phyloP scores from a whole-genome alignment of 2,888 invertebrate species.

The Cabera pusaria region DNA sequence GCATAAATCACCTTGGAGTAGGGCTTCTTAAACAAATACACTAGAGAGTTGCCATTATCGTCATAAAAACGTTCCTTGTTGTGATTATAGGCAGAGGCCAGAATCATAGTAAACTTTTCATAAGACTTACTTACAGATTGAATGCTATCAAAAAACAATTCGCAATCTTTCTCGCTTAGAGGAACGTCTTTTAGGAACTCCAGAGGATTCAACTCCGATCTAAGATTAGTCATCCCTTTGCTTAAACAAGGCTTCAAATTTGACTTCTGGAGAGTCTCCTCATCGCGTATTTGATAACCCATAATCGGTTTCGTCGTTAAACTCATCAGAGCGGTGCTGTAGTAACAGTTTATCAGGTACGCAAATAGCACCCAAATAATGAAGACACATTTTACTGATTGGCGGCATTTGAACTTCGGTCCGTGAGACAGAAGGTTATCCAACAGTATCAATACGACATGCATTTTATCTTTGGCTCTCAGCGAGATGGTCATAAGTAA shows the following conservation, averaged over 20 bases:
- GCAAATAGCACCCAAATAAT: constrained; percentile 54
- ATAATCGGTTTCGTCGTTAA: constrained; percentile 33
- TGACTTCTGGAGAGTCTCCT: constrained; percentile 31
- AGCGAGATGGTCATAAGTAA: constrained; percentile 32
- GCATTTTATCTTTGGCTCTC: constrained; percentile 35
- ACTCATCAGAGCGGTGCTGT: constrained; percentile 39
- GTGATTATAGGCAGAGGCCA: constrained; percentile 42
- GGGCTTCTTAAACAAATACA: constrained; percentile 39
- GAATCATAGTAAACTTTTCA: constrained; percentile 41
- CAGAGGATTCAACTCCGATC: constrained; percentile 18
- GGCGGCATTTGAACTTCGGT: constrained; percentile 30
- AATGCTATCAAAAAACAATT: constrained; percentile 39
- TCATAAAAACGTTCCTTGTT: constrained; percentile 41
- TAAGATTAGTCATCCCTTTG: constrained; percentile 29
- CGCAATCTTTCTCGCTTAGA: too few relatives aligned
- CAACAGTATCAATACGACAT: constrained; percentile 40
- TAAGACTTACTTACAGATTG: constrained; percentile 39
- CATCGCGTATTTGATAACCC: constrained; percentile 30
- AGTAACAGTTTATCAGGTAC: constrained; percentile 37
- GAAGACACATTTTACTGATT: constrained; percentile 34
- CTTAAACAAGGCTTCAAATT: constrained; percentile 52
- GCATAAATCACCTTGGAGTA: constrained; percentile 48
- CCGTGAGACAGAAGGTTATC: constrained; percentile 45
- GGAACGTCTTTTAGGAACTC: constrained; percentile 1
- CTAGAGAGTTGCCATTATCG: constrained; percentile 33